Conservation (phyloP, 1,140 invertebrate genomes). For the Drosophila persimilis region DNA sequence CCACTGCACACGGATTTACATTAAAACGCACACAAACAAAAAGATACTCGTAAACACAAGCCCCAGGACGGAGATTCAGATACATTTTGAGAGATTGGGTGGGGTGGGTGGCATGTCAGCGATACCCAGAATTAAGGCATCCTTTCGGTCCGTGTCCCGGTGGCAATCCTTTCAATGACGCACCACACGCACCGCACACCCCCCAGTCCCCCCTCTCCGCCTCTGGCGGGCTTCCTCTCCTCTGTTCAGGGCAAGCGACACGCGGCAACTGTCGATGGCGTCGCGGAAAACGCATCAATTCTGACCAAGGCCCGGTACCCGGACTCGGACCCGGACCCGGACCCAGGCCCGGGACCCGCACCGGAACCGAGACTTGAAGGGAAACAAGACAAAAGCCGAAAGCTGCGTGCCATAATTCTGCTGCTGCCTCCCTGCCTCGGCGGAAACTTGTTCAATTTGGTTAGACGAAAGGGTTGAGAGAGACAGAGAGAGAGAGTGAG, state of each 20-base stretch:
- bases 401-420: constrained; percentile 70
- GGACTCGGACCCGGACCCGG: no score
- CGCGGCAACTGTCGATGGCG: constrained; percentile 63
- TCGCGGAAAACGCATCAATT: constrained; percentile 78
- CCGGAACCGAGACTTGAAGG: constrained; percentile 52
- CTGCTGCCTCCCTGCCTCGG: constrained; percentile 17
- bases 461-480: constrained; percentile 64
- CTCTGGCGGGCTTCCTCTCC: constrained; percentile 11
- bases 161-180: constrained; percentile 13
- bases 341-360: no score
- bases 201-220: no score
- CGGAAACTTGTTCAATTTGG: constrained; percentile 75
- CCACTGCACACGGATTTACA: constrained; percentile 46
- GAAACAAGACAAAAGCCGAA: constrained; percentile 73
- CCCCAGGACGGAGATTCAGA: no score
- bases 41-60: constrained; percentile 4
- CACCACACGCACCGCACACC: constrained; percentile 3
- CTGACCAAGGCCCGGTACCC: constrained; percentile 25
- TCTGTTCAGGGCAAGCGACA: constrained; percentile 66
- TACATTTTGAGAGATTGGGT: no score
- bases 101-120: no score
- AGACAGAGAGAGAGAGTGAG: background rate
- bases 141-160: constrained; percentile 1
- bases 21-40: constrained; percentile 30
- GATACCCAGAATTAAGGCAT: constrained; percentile 13